These are phyloP conservation scores for Junco hyemalis DNA, from an alignment of 2,113 vertebrate species.

Conservation along the genomic window DNA sequence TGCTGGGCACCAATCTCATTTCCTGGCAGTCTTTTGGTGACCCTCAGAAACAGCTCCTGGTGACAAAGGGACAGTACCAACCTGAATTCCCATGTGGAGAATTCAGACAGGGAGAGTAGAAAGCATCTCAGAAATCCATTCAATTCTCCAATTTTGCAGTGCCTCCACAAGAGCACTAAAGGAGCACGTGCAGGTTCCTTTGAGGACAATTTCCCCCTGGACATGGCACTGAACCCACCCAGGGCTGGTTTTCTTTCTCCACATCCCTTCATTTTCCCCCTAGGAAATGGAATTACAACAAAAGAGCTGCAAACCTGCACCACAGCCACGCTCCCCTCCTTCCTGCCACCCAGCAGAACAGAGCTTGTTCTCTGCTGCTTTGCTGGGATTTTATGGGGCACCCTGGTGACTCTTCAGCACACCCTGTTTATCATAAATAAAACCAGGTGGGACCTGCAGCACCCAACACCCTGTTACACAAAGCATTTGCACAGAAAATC, in stretches of 20 bases:
- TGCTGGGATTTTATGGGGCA: background rate
- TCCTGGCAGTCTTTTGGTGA: background rate
- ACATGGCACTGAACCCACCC: background rate
- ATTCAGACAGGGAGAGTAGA: background rate
- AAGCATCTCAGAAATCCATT: background rate
- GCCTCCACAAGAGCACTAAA: rapidly evolving
- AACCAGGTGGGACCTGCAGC: background rate
- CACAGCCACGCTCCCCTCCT: rapidly evolving
- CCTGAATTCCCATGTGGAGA: background rate
- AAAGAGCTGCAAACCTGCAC: background rate
- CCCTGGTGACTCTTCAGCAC: background rate
- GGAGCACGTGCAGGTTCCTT: rapidly evolving
- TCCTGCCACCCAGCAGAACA: background rate
- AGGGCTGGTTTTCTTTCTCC: background rate
- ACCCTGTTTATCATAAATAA: background rate
- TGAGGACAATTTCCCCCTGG: background rate
- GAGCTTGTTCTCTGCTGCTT: background rate
- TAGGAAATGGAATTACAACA: background rate
- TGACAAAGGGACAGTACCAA: background rate
- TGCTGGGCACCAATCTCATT: background rate
- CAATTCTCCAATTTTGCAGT: rapidly evolving
- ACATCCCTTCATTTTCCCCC: background rate
- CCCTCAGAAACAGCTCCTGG: background rate
- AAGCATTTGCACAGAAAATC: background rate
- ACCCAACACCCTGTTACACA: background rate